Evolutionary conservation across 2,888 invertebrate species (phyloP), one percentile per base, ranked within the genome.

Genomic region (Pandemis corylana): DNA sequence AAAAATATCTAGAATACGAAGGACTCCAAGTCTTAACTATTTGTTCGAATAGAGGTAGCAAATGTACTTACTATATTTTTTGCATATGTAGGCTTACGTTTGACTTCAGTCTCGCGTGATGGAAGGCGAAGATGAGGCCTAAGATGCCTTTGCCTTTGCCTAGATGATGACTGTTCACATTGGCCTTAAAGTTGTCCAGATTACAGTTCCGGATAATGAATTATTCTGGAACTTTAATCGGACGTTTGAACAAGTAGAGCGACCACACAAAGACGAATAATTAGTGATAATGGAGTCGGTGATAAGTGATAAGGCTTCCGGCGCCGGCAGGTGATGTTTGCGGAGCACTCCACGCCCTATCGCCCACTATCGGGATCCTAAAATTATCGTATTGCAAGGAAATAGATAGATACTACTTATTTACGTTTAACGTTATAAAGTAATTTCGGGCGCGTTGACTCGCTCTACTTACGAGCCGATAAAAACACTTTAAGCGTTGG

Each of bases 241-340:
- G 44, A 44, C 44, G 28, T 4, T 36, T 1, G 6, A 7, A 51
- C 51, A 15, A 51, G 5, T 13, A 56, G 15, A 3, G 59, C 12
- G 5, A 28, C 5, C 12, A 5, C 28, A 28, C 59, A 12, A 10
- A 20, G 59, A 28, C 10, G 41, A 62, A 62, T 62, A 13, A 62
- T 62, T 62, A 7, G 20, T 41, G 70, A 53, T 71, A 46, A 71
- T 62, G 10, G 53, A 12, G 28, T 5, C 42, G 7, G 41, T 28
- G 65, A 65, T 65, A 51, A 44, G 20, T 68, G 75, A 68, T 75
- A 71, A 68, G 62, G 70, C 66, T 76, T 68, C 68, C 72, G 46
- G 67, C 70, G 63, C 68, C 61, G 42, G 51, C 20, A 68, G 53
- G 70, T 67, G 46, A 36, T 68, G 68, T 73, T 64, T 73, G 68